Conservation (phyloP, 2,888 invertebrate species). For the Smittia aterrima region DNA sequence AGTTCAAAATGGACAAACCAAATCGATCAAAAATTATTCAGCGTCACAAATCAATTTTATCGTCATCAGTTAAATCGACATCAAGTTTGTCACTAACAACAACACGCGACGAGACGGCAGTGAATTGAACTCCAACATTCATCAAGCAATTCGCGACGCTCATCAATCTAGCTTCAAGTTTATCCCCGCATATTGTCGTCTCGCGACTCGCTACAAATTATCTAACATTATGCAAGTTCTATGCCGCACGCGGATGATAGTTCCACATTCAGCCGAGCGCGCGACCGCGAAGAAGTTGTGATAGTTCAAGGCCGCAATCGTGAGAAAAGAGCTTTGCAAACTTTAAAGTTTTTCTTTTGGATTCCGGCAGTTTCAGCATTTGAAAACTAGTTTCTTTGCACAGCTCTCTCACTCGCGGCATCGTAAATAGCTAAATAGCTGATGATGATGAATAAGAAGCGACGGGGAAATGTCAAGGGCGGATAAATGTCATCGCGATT, state of each 20-base stretch:
- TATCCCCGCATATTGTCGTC: no score
- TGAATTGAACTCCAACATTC: no score
- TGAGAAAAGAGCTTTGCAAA: not conserved
- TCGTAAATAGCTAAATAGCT: no score
- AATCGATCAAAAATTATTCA: no score
- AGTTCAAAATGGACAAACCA: no score
- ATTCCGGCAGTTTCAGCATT: not conserved
- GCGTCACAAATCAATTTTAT: no score
- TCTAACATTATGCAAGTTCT: constrained; percentile 11
- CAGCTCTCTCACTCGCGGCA: no score
- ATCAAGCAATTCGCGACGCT: no score
- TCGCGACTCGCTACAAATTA: not conserved
- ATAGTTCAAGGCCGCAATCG: constrained; percentile 33
- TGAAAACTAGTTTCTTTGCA: not conserved
- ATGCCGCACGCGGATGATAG: not conserved
- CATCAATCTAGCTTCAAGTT: no score
- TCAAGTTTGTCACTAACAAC: no score
- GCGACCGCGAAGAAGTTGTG: constrained; percentile 1
- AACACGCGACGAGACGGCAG: no score
- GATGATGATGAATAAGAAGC: not conserved
- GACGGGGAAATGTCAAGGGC: constrained; percentile 32
- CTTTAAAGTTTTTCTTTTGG: not conserved
- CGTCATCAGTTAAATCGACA: no score
- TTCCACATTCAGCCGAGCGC: not conserved
- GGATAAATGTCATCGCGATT: constrained; percentile 26